phyloP scores from a whole-genome alignment of 2,888 invertebrate genomes.

The Ashinkailepas kermadecensis region DNA sequence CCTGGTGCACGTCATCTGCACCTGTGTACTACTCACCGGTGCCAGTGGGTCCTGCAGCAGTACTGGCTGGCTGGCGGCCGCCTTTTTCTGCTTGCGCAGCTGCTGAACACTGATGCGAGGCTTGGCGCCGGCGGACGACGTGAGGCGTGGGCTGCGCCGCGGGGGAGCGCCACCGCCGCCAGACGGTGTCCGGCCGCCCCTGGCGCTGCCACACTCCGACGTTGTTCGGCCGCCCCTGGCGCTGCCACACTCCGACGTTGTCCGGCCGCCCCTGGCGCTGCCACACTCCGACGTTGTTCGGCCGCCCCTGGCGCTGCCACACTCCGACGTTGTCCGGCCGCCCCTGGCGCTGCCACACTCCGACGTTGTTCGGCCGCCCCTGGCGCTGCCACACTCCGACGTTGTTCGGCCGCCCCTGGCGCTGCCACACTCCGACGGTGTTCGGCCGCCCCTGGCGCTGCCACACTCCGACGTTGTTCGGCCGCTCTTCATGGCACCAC shows the following conservation, averaged over 20 bases:
- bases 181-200: not conserved
- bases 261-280: too few species aligned
- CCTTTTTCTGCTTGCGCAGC: not conserved
- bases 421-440: too few species aligned
- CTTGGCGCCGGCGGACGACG: not conserved
- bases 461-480: not conserved
- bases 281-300: not conserved
- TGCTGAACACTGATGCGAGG: not conserved
- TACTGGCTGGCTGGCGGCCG: not conserved
- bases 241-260: too few species aligned
- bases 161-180: not conserved
- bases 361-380: too few species aligned
- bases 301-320: not conserved
- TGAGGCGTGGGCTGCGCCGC: not conserved
- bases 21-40: not conserved
- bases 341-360: too few species aligned
- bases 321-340: not conserved
- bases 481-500: not conserved
- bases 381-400: too few species aligned
- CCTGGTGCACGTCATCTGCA: too few species aligned
- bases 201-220: too few species aligned
- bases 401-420: too few species aligned
- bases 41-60: not conserved
- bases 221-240: too few species aligned
- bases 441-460: not conserved